Conservation (phyloP, 2,888 invertebrate species). For the Aporophyla lueneburgensis region DNA sequence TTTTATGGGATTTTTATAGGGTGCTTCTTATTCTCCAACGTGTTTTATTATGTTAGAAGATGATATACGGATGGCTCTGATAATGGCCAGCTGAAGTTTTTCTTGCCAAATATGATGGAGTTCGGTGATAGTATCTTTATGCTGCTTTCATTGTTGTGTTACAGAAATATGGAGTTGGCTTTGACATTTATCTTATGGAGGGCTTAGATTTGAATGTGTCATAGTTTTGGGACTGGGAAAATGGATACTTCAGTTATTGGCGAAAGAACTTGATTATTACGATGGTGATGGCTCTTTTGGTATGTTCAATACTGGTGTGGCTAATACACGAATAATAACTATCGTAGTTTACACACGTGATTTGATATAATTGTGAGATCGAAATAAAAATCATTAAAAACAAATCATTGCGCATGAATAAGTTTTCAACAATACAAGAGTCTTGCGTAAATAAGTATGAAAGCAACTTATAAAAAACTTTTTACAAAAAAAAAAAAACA, state of each 20-base stretch:
- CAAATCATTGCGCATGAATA: too few species aligned
- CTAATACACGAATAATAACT: neutral
- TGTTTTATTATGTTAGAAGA: conserved; percentile 67
- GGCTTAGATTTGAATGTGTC: neutral
- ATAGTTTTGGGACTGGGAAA: neutral
- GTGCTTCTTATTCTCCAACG: conserved; percentile 59
- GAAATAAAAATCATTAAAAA: neutral
- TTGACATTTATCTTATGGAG: neutral
- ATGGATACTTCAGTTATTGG: neutral
- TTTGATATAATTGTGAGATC: neutral
- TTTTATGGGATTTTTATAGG: conserved; percentile 78
- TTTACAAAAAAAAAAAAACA: too few species aligned
- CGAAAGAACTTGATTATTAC: too few species aligned
- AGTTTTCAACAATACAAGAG: neutral
- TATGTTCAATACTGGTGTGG: neutral
- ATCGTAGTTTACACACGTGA: neutral
- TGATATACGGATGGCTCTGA: conserved; percentile 59
- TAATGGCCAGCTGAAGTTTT: conserved; percentile 52
- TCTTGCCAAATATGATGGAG: conserved; percentile 35
- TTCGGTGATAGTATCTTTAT: conserved; percentile 32
- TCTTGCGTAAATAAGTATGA: too few species aligned
- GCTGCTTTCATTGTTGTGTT: conserved; percentile 31
- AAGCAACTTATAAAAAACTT: neutral
- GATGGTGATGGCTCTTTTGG: neutral
- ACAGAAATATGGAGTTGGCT: conserved; percentile 19